Evolutionary conservation across 1,140 invertebrate genomes (phyloP), one percentile per base, ranked within the genome.

Genomic region (Drosophila orena): DNA sequence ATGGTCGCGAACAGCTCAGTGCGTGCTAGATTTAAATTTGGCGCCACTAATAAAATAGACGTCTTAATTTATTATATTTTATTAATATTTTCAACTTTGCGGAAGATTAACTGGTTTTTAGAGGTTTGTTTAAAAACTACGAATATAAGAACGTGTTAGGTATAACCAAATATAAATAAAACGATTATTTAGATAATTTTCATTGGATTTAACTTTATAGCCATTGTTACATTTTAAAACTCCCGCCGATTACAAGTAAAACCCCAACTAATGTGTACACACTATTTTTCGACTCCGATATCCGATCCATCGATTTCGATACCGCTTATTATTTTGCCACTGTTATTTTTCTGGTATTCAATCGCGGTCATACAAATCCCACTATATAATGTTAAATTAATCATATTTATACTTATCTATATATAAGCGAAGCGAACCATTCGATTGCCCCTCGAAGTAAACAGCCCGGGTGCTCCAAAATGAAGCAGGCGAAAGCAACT

Each of bases 21-120:
- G 91, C 70, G 86, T 84, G 14, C 75, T 79, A 0, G 81, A 91
- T 77, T 78, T 91, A 6, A 86, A 83, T 71, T 73, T 89, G 34
- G 20, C 66, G 34, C 69, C 60, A 12, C 30, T 53, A 77, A 57
- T 69, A 70, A 76, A 68, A 35, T 56, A 57, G 24, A 56, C 27
- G 11, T 44, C 5, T 11, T 8, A 47, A 5, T n/a, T 7, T 10
- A 30, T 3, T 6, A n/a, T n/a, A n/a, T n/a, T n/a, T n/a, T n/a
- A n/a, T n/a, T n/a, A n/a, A 7, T 20, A 1, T 4, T 24, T 59
- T 34, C 15, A 8, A 5, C 5, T 3, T 4, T 12, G 2, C 1
- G 4, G 17, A 1, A 30, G 15, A 4, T 17, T 22, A 0, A 8
- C 14, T 38, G 14, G 1, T n/a, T 38, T 30, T 8, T 0, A 30